These are phyloP conservation scores for Heliconius eleuchia DNA, from an alignment of 1,140 invertebrate genomes.

Conservation along the genomic window DNA sequence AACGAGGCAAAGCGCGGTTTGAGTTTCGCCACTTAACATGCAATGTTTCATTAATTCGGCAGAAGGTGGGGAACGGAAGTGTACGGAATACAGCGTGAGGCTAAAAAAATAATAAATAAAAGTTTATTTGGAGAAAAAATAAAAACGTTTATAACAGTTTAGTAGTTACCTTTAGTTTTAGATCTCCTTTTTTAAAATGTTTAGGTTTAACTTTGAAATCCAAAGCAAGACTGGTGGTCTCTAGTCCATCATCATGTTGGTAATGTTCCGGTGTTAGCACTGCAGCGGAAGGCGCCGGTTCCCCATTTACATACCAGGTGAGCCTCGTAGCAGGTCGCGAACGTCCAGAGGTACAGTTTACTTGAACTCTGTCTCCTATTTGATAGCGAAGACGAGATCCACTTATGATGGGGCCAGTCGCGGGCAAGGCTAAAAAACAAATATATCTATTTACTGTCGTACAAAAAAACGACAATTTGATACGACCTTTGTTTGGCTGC, in stretches of 20 bases:
- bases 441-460: neutral
- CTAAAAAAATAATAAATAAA: neutral
- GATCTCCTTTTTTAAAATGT: constrained; percentile 90
- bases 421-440: neutral
- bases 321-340: constrained; percentile 92
- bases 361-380: constrained; percentile 89
- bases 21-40: too few relatives aligned
- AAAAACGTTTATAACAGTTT: neutral
- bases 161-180: constrained; percentile 79
- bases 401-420: constrained; percentile 87
- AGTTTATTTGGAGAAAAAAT: neutral
- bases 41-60: too few relatives aligned
- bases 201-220: constrained; percentile 88
- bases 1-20: too few relatives aligned
- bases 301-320: constrained; percentile 93
- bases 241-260: constrained; percentile 83
- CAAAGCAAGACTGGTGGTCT: constrained; percentile 86
- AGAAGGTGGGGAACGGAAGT: too few relatives aligned
- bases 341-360: constrained; percentile 91
- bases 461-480: too few relatives aligned
- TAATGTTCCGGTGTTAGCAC: constrained; percentile 62
- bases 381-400: constrained; percentile 91
- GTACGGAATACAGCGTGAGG: too few relatives aligned
- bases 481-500: too few relatives aligned
- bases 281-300: constrained; percentile 84